Percentiles rank a stretch among this genome's conserved stretches.
Evolutionary conservation across 2,888 invertebrate species (phyloP).

Genomic region (Criorhina ranunculi): DNA sequence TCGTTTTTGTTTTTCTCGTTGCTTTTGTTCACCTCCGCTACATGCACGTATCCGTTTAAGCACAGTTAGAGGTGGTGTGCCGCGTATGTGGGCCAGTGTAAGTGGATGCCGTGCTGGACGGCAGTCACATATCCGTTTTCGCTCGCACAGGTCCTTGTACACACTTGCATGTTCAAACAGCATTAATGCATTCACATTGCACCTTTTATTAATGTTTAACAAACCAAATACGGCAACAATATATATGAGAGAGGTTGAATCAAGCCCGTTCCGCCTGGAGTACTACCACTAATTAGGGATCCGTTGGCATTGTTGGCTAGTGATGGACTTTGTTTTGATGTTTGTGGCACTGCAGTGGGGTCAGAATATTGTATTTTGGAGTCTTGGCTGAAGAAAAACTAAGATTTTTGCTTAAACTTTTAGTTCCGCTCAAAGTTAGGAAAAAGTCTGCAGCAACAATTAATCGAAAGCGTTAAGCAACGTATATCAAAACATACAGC

Average conservation of each 20-base stretch:
- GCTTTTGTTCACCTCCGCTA: slow-evolving; percentile 35
- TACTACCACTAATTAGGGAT: slow-evolving; percentile 55
- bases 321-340: slow-evolving; percentile 42
- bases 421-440: too few relatives aligned
- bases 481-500: too few relatives aligned
- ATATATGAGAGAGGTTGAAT: slow-evolving; percentile 17
- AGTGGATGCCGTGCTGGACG: slow-evolving; percentile 26
- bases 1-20: slow-evolving; percentile 26
- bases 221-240: slow-evolving; percentile 66
- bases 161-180: slow-evolving; percentile 58
- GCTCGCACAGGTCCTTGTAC: slow-evolving; percentile 32
- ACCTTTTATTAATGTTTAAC: slow-evolving; percentile 73
- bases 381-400: too few relatives aligned
- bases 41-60: slow-evolving; percentile 20
- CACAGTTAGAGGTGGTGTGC: slow-evolving; percentile 17
- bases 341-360: slow-evolving; percentile 32
- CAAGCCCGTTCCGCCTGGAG: neutral
- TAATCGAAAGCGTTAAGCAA: too few relatives aligned
- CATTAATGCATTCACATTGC: slow-evolving; percentile 68
- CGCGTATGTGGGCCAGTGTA: slow-evolving; percentile 43
- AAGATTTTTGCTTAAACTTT: too few relatives aligned
- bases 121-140: slow-evolving; percentile 44
- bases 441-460: too few relatives aligned
- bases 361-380: neutral
- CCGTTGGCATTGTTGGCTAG: slow-evolving; percentile 40